These are phyloP conservation scores for Escarpia spicata DNA, from an alignment of 2,888 invertebrate genomes.

Conservation along the genomic window DNA sequence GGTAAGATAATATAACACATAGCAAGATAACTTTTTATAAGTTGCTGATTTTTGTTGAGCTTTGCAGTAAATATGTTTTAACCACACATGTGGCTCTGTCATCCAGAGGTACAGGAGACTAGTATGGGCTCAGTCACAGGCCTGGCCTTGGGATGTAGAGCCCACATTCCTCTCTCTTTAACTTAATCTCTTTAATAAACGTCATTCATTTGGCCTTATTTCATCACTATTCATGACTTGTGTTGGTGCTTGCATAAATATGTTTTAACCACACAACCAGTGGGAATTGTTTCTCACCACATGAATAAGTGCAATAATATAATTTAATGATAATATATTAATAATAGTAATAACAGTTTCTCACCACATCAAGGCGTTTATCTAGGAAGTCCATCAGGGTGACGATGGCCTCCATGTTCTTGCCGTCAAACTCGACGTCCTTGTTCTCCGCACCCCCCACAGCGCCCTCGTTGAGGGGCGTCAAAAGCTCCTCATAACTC, in stretches of 20 bases:
- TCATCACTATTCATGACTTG: too few relatives aligned
- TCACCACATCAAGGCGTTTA: constrained; percentile 69
- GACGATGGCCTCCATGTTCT: constrained; percentile 82
- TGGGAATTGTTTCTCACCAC: neutral
- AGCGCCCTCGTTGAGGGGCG: constrained; percentile 69
- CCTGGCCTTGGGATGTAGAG: too few relatives aligned
- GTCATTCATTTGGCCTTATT: too few relatives aligned
- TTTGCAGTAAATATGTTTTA: neutral
- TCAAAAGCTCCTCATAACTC: constrained; percentile 78
- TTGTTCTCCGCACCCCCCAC: constrained; percentile 54
- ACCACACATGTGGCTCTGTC: too few relatives aligned
- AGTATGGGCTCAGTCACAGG: too few relatives aligned
- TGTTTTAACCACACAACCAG: neutral
- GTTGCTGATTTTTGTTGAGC: too few relatives aligned
- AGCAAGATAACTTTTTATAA: neutral
- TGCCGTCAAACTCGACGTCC: constrained; percentile 73
- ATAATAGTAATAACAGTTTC: neutral
- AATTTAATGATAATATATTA: constrained; percentile 8
- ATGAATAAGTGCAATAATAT: constrained; percentile 67
- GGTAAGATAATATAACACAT: neutral
- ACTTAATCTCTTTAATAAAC: too few relatives aligned
- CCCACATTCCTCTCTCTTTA: too few relatives aligned
- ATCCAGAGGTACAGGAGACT: too few relatives aligned
- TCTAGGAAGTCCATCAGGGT: constrained; percentile 79
- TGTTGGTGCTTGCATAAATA: too few relatives aligned